phyloP scores from a whole-genome alignment of 2,888 invertebrate species.

The Parascotia fuliginaria region DNA sequence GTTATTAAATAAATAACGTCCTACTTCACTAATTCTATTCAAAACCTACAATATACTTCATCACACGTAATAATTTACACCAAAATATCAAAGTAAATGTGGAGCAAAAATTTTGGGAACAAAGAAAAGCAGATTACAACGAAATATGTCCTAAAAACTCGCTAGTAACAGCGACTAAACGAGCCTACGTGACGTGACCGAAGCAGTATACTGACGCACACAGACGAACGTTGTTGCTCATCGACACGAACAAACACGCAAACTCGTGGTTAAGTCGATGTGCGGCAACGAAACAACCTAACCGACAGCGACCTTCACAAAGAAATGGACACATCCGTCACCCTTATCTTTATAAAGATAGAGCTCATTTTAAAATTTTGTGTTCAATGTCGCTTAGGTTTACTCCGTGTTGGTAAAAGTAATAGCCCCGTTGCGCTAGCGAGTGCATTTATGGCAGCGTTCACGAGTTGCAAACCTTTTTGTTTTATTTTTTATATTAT shows the following conservation, averaged over 20 bases:
- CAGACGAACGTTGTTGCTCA: slow-evolving; percentile 47
- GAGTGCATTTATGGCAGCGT: slow-evolving; percentile 83
- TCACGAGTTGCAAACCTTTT: slow-evolving; percentile 78
- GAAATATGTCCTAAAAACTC: slow-evolving; percentile 65
- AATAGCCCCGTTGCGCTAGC: slow-evolving; percentile 81
- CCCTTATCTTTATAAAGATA: slow-evolving; percentile 46
- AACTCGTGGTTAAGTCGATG: slow-evolving; percentile 67
- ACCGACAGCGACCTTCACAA: slow-evolving; percentile 80
- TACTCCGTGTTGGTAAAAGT: slow-evolving; percentile 35
- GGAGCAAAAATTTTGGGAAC: slow-evolving; percentile 39
- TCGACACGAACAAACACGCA: slow-evolving; percentile 52
- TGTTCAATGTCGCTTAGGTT: slow-evolving; percentile 47
- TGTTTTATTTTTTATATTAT: slow-evolving; percentile 58
- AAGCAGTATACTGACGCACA: slow-evolving; percentile 73
- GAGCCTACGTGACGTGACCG: slow-evolving; percentile 85
- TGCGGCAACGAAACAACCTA: slow-evolving; percentile 47
- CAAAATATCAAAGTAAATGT: slow-evolving; percentile 7
- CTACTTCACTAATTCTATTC: background rate
- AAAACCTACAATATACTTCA: background rate
- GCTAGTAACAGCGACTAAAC: slow-evolving; percentile 54
- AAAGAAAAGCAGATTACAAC: slow-evolving; percentile 53
- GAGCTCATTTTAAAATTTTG: slow-evolving; percentile 43
- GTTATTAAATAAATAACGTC: background rate
- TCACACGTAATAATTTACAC: background rate
- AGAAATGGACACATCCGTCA: slow-evolving; percentile 70